These are phyloP conservation scores for Oxygymnocypris stewartii DNA, from an alignment of 2,113 vertebrate genomes.

Conservation along the genomic window DNA sequence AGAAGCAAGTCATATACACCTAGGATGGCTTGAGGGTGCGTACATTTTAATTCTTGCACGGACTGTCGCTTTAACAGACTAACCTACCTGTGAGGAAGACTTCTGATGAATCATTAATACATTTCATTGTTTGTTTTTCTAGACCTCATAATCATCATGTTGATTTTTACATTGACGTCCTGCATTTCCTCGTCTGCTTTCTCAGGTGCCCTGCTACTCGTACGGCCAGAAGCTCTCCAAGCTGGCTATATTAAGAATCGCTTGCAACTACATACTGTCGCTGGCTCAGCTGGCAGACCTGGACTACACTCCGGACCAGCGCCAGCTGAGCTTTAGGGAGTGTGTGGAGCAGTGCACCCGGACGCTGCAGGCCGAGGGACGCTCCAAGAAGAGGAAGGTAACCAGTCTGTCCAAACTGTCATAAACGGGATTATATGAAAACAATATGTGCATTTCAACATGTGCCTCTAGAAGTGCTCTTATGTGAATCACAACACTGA, in stretches of 20 bases:
- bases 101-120: neutral
- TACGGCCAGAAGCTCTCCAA: conserved; percentile 99
- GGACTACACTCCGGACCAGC: conserved; percentile 91
- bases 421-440: neutral
- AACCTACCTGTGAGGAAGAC: neutral
- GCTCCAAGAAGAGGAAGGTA: conserved; percentile 99
- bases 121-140: neutral
- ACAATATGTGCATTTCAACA: neutral
- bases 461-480: neutral
- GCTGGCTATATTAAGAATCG: conserved; percentile 95
- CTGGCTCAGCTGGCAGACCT: conserved; percentile 93
- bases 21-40: too few relatives aligned
- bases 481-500: neutral
- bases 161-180: neutral
- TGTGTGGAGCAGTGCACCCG: conserved; percentile 98
- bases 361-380: conserved; percentile 95
- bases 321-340: conserved; percentile 93
- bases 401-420: conserved; percentile 26
- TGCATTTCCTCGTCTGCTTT: conserved; percentile 52
- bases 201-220: conserved; percentile 97
- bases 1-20: too few relatives aligned
- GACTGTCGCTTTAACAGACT: neutral
- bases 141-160: neutral
- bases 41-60: too few relatives aligned
- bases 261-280: conserved; percentile 99